These are phyloP conservation scores for Drosophila nikananu DNA, from an alignment of 1,140 invertebrate species.

Conservation along the genomic window DNA sequence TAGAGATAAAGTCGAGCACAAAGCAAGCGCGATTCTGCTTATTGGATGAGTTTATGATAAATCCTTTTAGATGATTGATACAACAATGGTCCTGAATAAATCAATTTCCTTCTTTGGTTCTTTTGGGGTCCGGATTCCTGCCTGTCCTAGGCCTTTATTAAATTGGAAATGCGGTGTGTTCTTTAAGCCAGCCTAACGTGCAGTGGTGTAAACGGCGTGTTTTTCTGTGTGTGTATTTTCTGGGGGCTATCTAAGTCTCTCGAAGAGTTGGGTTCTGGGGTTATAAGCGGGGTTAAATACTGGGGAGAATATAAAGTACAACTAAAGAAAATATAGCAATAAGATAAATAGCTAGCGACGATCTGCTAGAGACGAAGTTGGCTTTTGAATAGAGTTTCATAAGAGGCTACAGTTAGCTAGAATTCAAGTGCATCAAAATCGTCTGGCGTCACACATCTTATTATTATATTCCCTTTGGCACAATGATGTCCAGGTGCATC, in stretches of 20 bases:
- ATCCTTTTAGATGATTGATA: conserved; percentile 27
- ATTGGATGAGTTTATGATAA: conserved; percentile 33
- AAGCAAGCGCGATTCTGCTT: conserved; percentile 37
- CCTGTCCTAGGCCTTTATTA: conserved; percentile 3
- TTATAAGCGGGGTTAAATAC: conserved; percentile 27
- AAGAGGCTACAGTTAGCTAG: not conserved
- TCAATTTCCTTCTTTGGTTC: not conserved
- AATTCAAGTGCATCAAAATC: not conserved
- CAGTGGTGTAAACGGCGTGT: conserved; percentile 18
- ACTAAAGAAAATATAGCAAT: not conserved
- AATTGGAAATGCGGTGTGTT: conserved; percentile 26
- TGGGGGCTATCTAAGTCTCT: conserved; percentile 14
- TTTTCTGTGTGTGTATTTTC: not conserved
- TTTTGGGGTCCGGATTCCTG: conserved; percentile 8
- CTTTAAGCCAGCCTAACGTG: conserved; percentile 46
- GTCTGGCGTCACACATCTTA: not conserved
- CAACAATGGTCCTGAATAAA: conserved; percentile 5
- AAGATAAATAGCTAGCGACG: not conserved
- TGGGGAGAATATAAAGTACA: not conserved
- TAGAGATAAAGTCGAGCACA: conserved; percentile 23
- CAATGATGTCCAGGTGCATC: conserved; percentile 40
- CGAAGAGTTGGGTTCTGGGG: not conserved
- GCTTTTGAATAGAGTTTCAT: not conserved
- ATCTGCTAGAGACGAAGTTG: no score
- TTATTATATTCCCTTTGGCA: conserved; percentile 2